Evolutionary conservation across 2,888 invertebrate species (phyloP).

Genomic region (Drosophila affinis): DNA sequence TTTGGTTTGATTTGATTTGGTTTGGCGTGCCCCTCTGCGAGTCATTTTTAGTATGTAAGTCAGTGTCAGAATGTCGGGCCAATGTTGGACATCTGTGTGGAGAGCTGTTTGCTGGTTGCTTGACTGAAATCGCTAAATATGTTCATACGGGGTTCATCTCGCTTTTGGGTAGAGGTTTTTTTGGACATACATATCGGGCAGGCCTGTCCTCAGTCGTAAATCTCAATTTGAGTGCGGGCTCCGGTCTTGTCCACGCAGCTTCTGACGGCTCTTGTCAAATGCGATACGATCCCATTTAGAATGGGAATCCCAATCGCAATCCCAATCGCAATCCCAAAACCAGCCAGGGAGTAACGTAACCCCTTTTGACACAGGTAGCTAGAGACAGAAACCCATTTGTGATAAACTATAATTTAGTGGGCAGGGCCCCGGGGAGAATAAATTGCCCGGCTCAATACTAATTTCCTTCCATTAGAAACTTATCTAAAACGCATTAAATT

Average conservation of each 20-base stretch:
- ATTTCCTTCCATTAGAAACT: conserved; percentile 47
- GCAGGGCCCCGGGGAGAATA: conserved; percentile 29
- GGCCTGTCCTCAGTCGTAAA: conserved; percentile 34
- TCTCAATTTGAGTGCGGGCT: conserved; percentile 39
- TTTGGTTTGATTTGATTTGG: conserved; percentile 55
- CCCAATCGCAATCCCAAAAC: no score
- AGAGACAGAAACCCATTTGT: conserved; percentile 5
- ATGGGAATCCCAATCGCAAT: not conserved
- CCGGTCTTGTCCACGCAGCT: conserved; percentile 1
- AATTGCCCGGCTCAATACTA: conserved; percentile 46
- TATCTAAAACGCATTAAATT: conserved; percentile 59
- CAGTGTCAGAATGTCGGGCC: conserved; percentile 57
- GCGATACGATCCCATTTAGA: conserved; percentile 5
- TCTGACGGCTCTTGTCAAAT: conserved; percentile 39
- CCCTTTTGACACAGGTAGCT: conserved; percentile 29
- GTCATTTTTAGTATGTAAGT: conserved; percentile 66
- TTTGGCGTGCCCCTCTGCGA: conserved; percentile 28
- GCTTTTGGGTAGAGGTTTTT: conserved; percentile 36
- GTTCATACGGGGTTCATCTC: conserved; percentile 29
- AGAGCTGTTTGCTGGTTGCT: conserved; percentile 4
- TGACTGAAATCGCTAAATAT: conserved; percentile 42
- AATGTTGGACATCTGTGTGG: conserved; percentile 43
- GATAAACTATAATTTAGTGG: conserved; percentile 52
- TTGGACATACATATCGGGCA: conserved; percentile 7
- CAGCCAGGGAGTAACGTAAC: conserved; percentile 9